Evolutionary conservation across 2,113 vertebrate species (phyloP), one percentile per base, ranked within the genome.

Genomic region (Zosterops borbonicus): DNA sequence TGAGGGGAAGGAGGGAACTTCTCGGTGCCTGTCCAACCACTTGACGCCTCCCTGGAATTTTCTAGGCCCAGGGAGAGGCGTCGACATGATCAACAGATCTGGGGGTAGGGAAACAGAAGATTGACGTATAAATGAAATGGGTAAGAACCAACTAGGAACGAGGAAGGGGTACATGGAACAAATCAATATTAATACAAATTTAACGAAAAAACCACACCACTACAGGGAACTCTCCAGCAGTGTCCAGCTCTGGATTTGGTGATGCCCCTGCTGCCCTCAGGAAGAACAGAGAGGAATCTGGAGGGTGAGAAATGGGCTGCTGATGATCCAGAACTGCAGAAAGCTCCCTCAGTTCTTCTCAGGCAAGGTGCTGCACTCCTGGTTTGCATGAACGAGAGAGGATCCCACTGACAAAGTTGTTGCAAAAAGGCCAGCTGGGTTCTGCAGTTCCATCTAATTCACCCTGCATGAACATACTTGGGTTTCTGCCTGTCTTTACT

Each of bases 201-300:
- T 39, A 39, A 39, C 39, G 12, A 39, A 39, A 39, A 39, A 39
- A 39, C 39, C 39, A 39, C 39, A 39, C 39, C 39, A 39, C 39
- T 39, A 39, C 39, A 39, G 67, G 46, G n/a, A 69, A 19, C 46
- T 46, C 58, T 25, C 41, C 50, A 17, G 13, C 42, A 16, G 25
- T 2, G 15, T 11, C 50, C 75, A 14, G 59, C 56, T 41, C 7
- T 0, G 0, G 39, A 7, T 50, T 3, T 42, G 55, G 39, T 27
- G 78, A 31, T 39, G 33, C 23, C 62, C 3, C 55, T 67, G 37
- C 39, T 63, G 39, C 42, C 67, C 49, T 58, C 6, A 21, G 4
- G 29, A 41, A 56, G 47, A 9, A 28, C 49, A 58, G 20, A 17
- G 15, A 27, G 0, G 14, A 47, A 2, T 14, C 7, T 75, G 24